These are phyloP conservation scores for Propithecus perrieri DNA, from an alignment of 2,797 vertebrate species.

Conservation along the genomic window DNA sequence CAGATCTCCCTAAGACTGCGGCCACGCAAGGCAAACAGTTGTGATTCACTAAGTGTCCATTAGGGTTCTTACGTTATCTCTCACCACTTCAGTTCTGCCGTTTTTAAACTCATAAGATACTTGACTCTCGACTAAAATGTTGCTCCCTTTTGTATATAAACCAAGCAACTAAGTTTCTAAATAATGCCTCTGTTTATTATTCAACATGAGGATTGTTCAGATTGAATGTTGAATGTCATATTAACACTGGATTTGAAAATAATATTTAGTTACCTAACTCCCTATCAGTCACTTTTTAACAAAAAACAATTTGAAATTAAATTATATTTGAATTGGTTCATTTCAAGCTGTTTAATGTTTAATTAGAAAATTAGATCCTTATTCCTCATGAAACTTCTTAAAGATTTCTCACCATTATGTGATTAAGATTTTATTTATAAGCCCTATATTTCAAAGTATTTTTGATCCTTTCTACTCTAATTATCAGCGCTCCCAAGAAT, in stretches of 20 bases:
- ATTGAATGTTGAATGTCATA: not conserved
- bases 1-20: not conserved
- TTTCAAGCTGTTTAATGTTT: not conserved
- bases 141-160: not conserved
- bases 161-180: not conserved
- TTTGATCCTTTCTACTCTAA: not conserved
- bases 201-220: not conserved
- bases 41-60: not conserved
- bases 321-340: not conserved
- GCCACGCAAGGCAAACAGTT: not conserved
- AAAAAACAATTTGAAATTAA: conserved; percentile 26
- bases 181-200: not conserved
- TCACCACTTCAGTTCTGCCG: not conserved
- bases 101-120: not conserved
- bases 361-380: not conserved
- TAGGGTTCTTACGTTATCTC: not conserved
- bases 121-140: conserved; percentile 36
- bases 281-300: not conserved
- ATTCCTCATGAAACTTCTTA: not conserved
- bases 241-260: not conserved
- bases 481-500: not conserved
- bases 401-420: not conserved
- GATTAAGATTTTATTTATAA: conserved; percentile 29
- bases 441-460: not conserved
- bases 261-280: not conserved